These are phyloP conservation scores for Zaprionus gabonicus DNA, from an alignment of 1,140 invertebrate species.

Conservation along the genomic window DNA sequence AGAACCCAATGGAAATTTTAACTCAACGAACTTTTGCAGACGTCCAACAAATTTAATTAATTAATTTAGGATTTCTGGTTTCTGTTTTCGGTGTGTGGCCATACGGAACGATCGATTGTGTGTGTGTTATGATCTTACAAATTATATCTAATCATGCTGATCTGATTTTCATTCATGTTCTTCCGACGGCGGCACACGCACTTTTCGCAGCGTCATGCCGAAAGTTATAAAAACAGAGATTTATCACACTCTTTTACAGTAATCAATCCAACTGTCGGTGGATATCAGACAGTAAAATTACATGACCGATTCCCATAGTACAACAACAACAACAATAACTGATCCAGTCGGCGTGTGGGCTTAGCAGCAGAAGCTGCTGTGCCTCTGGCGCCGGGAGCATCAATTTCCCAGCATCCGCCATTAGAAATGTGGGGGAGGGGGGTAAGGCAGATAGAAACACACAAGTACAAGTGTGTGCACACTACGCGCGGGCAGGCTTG, in stretches of 20 bases:
- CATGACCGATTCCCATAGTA: slow-evolving; percentile 69
- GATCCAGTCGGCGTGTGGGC: neutral
- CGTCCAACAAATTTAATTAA: slow-evolving; percentile 70
- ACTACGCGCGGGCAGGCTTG: neutral
- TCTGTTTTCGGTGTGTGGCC: slow-evolving; percentile 1
- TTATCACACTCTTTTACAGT: slow-evolving; percentile 82
- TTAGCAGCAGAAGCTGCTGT: neutral
- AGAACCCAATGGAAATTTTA: neutral
- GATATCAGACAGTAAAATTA: slow-evolving; percentile 57
- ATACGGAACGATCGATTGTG: slow-evolving; percentile 38
- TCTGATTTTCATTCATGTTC: slow-evolving; percentile 76
- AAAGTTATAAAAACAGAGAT: slow-evolving; percentile 84
- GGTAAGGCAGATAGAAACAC: neutral
- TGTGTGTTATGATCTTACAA: slow-evolving; percentile 55
- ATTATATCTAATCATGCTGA: slow-evolving; percentile 81
- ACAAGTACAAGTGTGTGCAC: neutral
- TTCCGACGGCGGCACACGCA: slow-evolving; percentile 20
- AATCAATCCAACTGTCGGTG: slow-evolving; percentile 69
- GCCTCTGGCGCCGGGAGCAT: slow-evolving; percentile 39
- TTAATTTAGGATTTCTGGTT: slow-evolving; percentile 24
- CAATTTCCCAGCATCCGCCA: slow-evolving; percentile 15
- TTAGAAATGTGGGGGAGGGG: neutral
- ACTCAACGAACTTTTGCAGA: neutral
- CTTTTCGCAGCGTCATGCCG: slow-evolving; percentile 66
- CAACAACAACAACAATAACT: neutral